Evolutionary conservation across 2,797 vertebrate genomes (phyloP), one percentile per base, ranked within the genome.

Genomic region (Chrysocyon brachyurus): DNA sequence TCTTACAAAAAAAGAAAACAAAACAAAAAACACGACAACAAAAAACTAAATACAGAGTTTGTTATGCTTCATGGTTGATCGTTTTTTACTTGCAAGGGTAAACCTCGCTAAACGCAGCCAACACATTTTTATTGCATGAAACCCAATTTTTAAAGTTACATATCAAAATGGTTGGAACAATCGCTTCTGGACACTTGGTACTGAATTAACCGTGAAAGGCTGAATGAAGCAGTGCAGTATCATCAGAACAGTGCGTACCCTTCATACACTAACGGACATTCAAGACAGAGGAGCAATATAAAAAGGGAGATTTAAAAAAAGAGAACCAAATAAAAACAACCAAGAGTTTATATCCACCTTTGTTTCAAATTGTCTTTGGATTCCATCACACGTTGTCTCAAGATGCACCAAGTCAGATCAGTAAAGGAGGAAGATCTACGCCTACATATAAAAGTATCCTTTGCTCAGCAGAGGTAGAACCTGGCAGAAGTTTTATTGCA

Each of bases 401-500:
- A 94, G 95, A 63, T 4, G 95, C 33, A 93, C 87, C 87, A 11
- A 33, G 79, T 91, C 36, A 12, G 56, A 40, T 66, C 0, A 28
- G 31, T 1, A 12, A 86, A 77, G 0, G 75, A 97, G 33, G 17
- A 91, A 88, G 75, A 40, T 33, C 95, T 93, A 0, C 1, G 24
- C 73, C 6, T 83, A 94, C 36, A 15, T 89, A 68, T 12, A 1
- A 96, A 97, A 8, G 0, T 28, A 10, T 9, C 87, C 96, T 89
- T 94, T n/a, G 98, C 15, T 36, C 97, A 49, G 91, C 79, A 64
- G 97, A 97, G 97, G 95, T 87, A 94, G 97, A 91, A 86, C 94
- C 88, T 24, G 77, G 97, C 31, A 52, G 0, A 36, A 96, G 96
- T 66, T 94, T 97, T 97, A 90, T 0, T 91, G 96, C 87, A 89